phyloP scores from a whole-genome alignment of 2,113 vertebrate species.

The Pseudorectes ferrugineus region DNA sequence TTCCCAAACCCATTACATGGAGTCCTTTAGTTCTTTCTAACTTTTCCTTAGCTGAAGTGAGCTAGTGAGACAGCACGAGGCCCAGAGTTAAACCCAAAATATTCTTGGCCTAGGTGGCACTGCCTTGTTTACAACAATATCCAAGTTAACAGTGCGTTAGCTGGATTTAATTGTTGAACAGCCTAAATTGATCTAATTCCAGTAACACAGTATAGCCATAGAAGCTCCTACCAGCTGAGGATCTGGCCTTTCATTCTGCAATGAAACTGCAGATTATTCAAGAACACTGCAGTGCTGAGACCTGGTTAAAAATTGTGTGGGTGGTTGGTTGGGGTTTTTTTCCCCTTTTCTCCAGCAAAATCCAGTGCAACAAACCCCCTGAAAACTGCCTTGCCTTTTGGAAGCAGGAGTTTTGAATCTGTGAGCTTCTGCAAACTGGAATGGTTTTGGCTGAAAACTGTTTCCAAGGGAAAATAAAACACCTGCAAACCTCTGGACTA shows the following conservation, averaged over 20 bases:
- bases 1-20: not conserved
- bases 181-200: not conserved
- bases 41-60: not conserved
- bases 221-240: not conserved
- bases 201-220: not conserved
- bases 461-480: not conserved
- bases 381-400: not conserved
- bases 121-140: not conserved
- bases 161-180: not conserved
- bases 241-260: not conserved
- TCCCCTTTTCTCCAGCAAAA: not conserved
- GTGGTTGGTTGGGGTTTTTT: accelerated
- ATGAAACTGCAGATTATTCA: not conserved
- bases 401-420: not conserved
- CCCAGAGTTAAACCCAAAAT: not conserved
- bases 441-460: not conserved
- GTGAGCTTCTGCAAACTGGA: not conserved
- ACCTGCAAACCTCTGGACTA: not conserved
- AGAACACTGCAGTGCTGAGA: not conserved
- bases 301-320: not conserved
- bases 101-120: not conserved
- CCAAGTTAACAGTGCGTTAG: not conserved
- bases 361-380: not conserved
- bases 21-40: not conserved
- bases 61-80: not conserved